Evolutionary conservation across 1,140 invertebrate genomes (phyloP).

Genomic region (Musca vetustissima): DNA sequence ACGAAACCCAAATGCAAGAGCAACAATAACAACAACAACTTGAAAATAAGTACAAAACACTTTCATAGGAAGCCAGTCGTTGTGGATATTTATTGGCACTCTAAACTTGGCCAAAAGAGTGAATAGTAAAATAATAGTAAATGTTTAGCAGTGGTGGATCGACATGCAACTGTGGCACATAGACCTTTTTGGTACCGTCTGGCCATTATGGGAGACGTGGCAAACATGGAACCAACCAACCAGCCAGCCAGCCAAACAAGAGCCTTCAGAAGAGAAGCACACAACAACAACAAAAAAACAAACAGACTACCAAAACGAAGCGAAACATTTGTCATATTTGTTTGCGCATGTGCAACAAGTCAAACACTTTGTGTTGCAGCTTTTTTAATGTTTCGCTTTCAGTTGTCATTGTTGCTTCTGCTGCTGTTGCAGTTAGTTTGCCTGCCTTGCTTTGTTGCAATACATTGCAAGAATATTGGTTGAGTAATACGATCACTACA

Average conservation of each 20-base stretch:
- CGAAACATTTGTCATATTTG: constrained; percentile 23
- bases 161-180: no score
- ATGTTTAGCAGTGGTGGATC: background rate
- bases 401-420: background rate
- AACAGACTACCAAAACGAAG: no score
- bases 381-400: background rate
- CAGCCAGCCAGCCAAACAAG: no score
- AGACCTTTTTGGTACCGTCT: background rate
- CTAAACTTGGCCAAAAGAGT: background rate
- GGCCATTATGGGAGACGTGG: background rate
- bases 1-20: background rate
- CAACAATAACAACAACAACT: no score
- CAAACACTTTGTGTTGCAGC: background rate
- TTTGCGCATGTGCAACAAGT: constrained; percentile 19
- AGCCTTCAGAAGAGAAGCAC: background rate
- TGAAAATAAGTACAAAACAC: background rate
- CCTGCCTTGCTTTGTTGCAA: no score
- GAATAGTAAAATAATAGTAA: background rate
- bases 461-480: background rate
- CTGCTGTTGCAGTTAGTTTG: background rate
- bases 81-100: background rate
- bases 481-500: constrained; percentile 6
- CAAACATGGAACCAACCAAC: background rate
- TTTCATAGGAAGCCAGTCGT: background rate
- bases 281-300: background rate